Evolutionary conservation across 2,888 invertebrate genomes (phyloP).

Genomic region (Tiliacea citrago): DNA sequence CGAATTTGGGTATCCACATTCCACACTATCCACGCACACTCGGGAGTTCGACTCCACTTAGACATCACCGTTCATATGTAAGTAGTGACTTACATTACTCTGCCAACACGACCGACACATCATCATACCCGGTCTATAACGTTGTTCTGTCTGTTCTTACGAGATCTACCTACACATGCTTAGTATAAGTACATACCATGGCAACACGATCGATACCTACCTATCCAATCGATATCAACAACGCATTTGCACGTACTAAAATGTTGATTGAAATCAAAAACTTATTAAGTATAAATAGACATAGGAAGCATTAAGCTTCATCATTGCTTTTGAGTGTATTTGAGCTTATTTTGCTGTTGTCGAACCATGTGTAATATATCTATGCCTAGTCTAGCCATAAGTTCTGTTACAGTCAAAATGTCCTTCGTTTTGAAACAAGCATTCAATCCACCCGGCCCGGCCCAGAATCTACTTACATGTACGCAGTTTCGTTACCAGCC

Average conservation of each 20-base stretch:
- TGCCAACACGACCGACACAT: no score
- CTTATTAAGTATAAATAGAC: neutral
- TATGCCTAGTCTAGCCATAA: conserved; percentile 14
- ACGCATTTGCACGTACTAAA: neutral
- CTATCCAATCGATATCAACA: neutral
- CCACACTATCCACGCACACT: neutral
- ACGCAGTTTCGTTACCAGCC: neutral
- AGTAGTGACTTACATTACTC: no score
- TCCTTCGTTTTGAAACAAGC: no score
- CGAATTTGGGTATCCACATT: neutral
- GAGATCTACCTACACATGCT: no score
- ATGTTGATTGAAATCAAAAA: conserved; percentile 25
- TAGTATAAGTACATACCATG: neutral
- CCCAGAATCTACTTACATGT: neutral
- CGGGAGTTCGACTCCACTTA: no score
- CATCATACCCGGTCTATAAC: no score
- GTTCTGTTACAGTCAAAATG: neutral
- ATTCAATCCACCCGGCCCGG: no score
- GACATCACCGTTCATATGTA: no score
- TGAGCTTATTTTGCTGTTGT: conserved; percentile 16
- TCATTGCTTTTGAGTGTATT: conserved; percentile 15
- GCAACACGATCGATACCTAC: neutral
- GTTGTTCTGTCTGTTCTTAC: no score
- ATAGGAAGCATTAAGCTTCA: conserved; percentile 2
- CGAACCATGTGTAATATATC: neutral